Conservation (phyloP, 2,797 vertebrate species). For the Semotilus atromaculatus region DNA sequence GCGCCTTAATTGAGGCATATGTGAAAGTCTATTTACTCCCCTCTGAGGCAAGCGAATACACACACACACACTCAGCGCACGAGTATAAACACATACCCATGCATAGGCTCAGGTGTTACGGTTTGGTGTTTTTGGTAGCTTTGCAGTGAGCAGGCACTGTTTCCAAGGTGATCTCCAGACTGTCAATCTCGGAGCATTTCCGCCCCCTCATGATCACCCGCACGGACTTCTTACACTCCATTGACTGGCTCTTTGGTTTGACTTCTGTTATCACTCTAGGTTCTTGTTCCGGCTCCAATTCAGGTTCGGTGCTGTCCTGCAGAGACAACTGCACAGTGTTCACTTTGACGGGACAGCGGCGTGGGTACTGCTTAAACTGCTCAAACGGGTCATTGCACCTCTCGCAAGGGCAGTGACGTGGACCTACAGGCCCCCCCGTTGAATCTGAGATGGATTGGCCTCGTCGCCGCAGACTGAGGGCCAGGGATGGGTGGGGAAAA, state of each 20-base stretch:
- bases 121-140: conserved; percentile 22
- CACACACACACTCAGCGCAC: neutral
- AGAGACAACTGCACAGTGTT: conserved; percentile 49
- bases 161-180: conserved; percentile 62
- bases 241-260: conserved; percentile 13
- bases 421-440: conserved; percentile 25
- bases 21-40: neutral
- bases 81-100: neutral
- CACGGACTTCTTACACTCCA: conserved; percentile 43
- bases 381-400: conserved; percentile 57
- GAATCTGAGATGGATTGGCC: conserved; percentile 56
- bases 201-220: conserved; percentile 53
- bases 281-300: conserved; percentile 28
- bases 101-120: conserved; percentile 26
- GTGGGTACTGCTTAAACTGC: conserved; percentile 65
- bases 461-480: conserved; percentile 37
- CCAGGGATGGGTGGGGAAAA: conserved; percentile 37
- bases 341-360: conserved; percentile 56
- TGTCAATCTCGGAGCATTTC: conserved; percentile 53
- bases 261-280: neutral
- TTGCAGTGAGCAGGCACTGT: conserved; percentile 41
- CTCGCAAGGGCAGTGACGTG: conserved; percentile 54
- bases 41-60: neutral
- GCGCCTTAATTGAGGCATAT: neutral
- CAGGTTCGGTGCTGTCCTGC: conserved; percentile 36